Conservation (phyloP, 2,113 vertebrate genomes). For the Pterocles gutturalis region DNA sequence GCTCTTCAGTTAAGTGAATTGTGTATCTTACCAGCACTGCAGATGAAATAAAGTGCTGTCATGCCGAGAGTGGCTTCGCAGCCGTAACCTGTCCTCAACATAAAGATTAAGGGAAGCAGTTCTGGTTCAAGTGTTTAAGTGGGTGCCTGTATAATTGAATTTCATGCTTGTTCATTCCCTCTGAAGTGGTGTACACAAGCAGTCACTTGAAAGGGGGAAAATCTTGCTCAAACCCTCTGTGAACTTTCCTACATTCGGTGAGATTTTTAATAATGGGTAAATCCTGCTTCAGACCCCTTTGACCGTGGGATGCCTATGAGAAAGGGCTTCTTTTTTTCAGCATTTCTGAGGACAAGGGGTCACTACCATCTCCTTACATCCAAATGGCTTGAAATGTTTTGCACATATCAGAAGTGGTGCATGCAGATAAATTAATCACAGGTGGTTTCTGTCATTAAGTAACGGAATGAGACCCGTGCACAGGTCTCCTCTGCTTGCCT, state of each 20-base stretch:
- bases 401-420: not conserved
- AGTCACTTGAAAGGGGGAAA: constrained; percentile 88
- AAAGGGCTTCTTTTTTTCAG: not conserved
- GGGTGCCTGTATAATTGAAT: constrained; percentile 89
- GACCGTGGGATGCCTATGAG: not conserved
- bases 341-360: not conserved
- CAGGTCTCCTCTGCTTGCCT: not conserved
- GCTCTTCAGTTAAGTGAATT: constrained; percentile 52
- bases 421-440: not conserved
- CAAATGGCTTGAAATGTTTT: not conserved
- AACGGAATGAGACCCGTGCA: fast-evolving
- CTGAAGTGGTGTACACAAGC: constrained; percentile 96
- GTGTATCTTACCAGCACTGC: constrained; percentile 54
- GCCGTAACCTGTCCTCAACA: constrained; percentile 71
- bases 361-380: not conserved
- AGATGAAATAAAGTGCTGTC: constrained; percentile 70
- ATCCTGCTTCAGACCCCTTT: not conserved
- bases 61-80: constrained; percentile 53
- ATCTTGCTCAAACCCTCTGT: constrained; percentile 79
- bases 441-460: not conserved
- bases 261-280: not conserved
- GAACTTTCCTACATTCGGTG: constrained; percentile 69
- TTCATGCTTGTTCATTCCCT: constrained; percentile 90
- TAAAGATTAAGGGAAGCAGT: constrained; percentile 87
- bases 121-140: constrained; percentile 83